These are phyloP conservation scores for Brachionus koreanus DNA, from an alignment of 1,140 invertebrate genomes.

Conservation along the genomic window DNA sequence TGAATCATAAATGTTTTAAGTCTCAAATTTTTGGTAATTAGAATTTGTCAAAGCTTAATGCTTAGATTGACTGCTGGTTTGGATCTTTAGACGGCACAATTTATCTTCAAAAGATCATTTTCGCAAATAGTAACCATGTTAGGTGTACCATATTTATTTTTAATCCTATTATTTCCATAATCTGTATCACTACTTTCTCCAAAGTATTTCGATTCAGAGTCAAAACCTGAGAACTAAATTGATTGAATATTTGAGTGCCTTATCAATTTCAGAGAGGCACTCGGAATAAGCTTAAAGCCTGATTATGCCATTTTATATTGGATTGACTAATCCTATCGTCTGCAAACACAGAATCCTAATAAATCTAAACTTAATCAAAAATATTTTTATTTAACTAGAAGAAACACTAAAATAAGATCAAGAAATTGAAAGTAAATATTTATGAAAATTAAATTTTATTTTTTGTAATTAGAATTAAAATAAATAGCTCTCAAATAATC, in stretches of 20 bases:
- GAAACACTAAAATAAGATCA: too few relatives aligned
- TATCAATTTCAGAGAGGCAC: not conserved
- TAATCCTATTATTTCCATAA: not conserved
- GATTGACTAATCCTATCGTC: conserved; percentile 10
- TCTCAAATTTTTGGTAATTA: not conserved
- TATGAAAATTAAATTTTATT: too few relatives aligned
- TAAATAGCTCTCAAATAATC: too few relatives aligned
- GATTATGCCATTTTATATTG: conserved; percentile 3
- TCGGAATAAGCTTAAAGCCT: not conserved
- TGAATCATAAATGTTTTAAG: not conserved
- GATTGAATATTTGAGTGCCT: not conserved
- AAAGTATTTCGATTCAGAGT: conserved; percentile 42
- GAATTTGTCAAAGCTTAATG: conserved; percentile 24
- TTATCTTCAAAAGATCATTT: conserved; percentile 1
- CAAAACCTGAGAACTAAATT: conserved; percentile 1
- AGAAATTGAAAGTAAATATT: too few relatives aligned
- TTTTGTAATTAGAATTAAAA: too few relatives aligned
- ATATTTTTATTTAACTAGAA: too few relatives aligned
- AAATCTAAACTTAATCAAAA: not conserved
- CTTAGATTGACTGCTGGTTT: conserved; percentile 34
- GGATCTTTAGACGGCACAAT: conserved; percentile 18
- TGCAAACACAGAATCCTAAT: not conserved
- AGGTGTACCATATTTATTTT: not conserved
- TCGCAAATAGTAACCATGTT: conserved; percentile 2
- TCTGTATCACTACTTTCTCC: not conserved